phyloP scores from a whole-genome alignment of 2,888 invertebrate genomes.

The Megalurothrips usitatus region DNA sequence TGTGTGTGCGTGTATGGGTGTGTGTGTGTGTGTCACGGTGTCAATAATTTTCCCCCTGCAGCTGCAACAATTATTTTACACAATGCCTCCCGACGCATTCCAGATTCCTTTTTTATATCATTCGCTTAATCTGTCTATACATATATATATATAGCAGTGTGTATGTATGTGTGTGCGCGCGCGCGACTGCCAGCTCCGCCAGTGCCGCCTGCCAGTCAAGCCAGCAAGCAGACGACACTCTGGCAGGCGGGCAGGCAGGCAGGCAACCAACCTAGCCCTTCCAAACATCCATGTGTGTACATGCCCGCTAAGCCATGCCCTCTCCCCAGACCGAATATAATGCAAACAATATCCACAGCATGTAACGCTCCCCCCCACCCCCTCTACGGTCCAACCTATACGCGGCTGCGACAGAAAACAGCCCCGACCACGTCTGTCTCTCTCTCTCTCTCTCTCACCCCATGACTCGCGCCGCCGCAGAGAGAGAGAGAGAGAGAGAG shows the following conservation, averaged over 20 bases:
- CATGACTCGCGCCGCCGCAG: no score
- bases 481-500: no score
- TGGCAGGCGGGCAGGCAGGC: not conserved
- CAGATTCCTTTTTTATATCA: slow-evolving; percentile 5
- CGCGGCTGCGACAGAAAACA: no score
- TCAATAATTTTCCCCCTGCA: not conserved
- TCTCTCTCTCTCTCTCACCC: no score
- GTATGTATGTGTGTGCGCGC: no score
- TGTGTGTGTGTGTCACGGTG: slow-evolving; percentile 24
- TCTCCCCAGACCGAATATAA: not conserved
- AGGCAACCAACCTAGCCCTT: not conserved
- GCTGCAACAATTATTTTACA: slow-evolving; percentile 25
- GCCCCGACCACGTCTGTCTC: no score
- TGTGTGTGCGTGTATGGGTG: not conserved
- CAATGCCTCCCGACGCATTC: slow-evolving; percentile 13
- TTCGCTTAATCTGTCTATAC: slow-evolving; percentile 16
- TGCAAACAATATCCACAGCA: not conserved
- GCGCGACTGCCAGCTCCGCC: not conserved
- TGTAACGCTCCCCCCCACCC: not conserved
- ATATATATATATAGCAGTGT: no score
- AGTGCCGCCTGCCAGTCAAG: not conserved
- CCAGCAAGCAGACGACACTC: not conserved
- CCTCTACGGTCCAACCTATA: not conserved
- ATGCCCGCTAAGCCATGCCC: slow-evolving; percentile 3
- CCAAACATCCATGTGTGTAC: slow-evolving; percentile 21